These are phyloP conservation scores for Aleiodes leptofemur DNA, from an alignment of 2,888 invertebrate species.

Conservation along the genomic window DNA sequence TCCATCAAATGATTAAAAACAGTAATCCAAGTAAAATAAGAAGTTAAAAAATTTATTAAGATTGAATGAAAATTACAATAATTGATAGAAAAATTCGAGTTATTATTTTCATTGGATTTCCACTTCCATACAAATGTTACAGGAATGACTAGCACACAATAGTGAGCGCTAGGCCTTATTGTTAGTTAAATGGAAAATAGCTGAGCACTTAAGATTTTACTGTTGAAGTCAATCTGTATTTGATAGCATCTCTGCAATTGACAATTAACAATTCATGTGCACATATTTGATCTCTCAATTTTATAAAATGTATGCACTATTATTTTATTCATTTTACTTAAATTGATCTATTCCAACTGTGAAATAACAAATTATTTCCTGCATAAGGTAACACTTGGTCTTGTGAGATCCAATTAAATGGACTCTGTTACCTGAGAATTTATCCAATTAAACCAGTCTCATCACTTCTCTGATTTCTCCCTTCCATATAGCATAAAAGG, in stretches of 20 bases:
- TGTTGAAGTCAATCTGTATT: constrained; percentile 62
- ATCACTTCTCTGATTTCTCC: too few relatives aligned
- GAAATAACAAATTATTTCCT: constrained; percentile 16
- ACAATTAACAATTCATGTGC: constrained; percentile 1
- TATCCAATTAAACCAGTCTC: too few relatives aligned
- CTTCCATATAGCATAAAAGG: too few relatives aligned
- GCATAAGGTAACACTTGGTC: too few relatives aligned
- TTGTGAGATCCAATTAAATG: too few relatives aligned
- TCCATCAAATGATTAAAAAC: neutral
- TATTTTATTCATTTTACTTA: neutral
- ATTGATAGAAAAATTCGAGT: too few relatives aligned
- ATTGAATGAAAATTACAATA: too few relatives aligned
- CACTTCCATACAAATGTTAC: neutral
- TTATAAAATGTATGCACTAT: neutral
- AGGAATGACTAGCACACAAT: too few relatives aligned
- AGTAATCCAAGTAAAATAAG: too few relatives aligned
- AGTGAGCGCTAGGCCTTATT: constrained; percentile 57
- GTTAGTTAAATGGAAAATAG: constrained; percentile 69
- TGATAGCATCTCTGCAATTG: constrained; percentile 45
- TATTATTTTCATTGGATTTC: too few relatives aligned
- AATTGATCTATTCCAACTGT: neutral
- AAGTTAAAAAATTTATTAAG: too few relatives aligned
- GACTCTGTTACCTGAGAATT: too few relatives aligned
- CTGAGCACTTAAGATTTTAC: constrained; percentile 65
- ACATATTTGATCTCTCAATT: neutral